Evolutionary conservation across 2,888 invertebrate species (phyloP), one percentile per base, ranked within the genome.

Genomic region (Eudemis profundana): DNA sequence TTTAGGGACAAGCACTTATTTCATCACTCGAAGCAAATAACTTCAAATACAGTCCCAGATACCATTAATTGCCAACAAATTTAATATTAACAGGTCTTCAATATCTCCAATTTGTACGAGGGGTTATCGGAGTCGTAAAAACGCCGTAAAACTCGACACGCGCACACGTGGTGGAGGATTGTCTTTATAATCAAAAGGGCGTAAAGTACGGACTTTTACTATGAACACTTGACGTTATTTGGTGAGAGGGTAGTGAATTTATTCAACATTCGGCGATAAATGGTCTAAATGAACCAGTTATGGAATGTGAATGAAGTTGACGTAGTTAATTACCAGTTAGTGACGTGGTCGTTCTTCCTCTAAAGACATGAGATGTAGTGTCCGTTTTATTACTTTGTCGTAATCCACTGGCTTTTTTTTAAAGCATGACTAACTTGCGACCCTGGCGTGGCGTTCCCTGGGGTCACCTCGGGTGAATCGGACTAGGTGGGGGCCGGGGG

Each of bases 71-170:
- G 50, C 17, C n/a, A 33, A 51, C 36, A 51, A 59, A 59, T 59
- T 36, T 53, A 57, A 29, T 60, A 64, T 44, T 51, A 64, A 65
- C 56, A 50, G 63, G 42, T 63, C 49, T 56, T 44, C 29, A 56
- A 56, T 61, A 66, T 61, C 49, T 49, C 61, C 46, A 60, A 65
- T 60, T 60, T 65, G 65, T 65, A 53, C 61, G 63, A 42, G 54
- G 29, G 46, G 47, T 63, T 63, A 67, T 62, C 51, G 29, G n/a
- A 8, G 47, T 51, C 62, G 67, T 67, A 51, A 60, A 67, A 50
- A 54, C 19, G 61, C 15, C 61, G 51, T 51, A 51, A 44, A 60
- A 59, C 51, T 21, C 53, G 65, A 65, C 46, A 65, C 64, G 46
- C 19, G 12, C 49, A 59, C 65, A 65, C 65, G 59, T 60, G 65